A percentile compares a stretch with the other conserved stretches of the same genome.
Evolutionary conservation across 1,140 invertebrate genomes (phyloP).

Genomic region (Scaptomyza pallida): DNA sequence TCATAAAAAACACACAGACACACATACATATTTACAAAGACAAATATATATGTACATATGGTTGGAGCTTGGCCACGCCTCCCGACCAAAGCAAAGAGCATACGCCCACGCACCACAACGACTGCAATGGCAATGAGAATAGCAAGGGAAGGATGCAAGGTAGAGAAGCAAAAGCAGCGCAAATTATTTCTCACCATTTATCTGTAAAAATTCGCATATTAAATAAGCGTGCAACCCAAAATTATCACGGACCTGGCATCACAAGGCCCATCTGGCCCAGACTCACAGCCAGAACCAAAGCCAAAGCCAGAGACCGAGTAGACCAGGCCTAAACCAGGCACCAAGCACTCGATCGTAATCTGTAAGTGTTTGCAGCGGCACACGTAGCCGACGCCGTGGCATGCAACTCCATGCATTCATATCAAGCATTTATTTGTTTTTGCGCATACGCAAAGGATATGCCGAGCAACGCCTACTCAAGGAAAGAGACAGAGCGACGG

Average conservation of each 20-base stretch:
- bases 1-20: conserved; percentile 42
- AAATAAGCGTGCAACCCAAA: conserved; percentile 82
- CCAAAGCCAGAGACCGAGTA: neutral
- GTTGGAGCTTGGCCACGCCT: conserved; percentile 41
- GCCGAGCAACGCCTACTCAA: conserved; percentile 66
- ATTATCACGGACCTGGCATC: conserved; percentile 80
- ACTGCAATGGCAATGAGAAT: conserved; percentile 28
- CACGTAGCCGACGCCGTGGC: conserved; percentile 38
- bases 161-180: conserved; percentile 67
- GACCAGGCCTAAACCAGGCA: conserved; percentile 10
- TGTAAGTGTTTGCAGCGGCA: conserved; percentile 72
- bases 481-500: conserved; percentile 6
- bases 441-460: conserved; percentile 78
- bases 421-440: conserved; percentile 75
- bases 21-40: neutral
- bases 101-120: conserved; percentile 57
- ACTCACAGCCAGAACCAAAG: conserved; percentile 2
- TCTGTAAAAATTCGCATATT: conserved; percentile 83
- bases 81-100: conserved; percentile 35
- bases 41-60: conserved; percentile 13
- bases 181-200: conserved; percentile 83
- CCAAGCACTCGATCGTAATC: conserved; percentile 73
- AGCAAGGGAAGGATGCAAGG: neutral
- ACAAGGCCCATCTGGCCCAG: conserved; percentile 6
- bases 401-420: conserved; percentile 26